Evolutionary conservation across 2,797 vertebrate species (phyloP), one percentile per base, ranked within the genome.

Genomic region (Melanotaenia maccullochi): DNA sequence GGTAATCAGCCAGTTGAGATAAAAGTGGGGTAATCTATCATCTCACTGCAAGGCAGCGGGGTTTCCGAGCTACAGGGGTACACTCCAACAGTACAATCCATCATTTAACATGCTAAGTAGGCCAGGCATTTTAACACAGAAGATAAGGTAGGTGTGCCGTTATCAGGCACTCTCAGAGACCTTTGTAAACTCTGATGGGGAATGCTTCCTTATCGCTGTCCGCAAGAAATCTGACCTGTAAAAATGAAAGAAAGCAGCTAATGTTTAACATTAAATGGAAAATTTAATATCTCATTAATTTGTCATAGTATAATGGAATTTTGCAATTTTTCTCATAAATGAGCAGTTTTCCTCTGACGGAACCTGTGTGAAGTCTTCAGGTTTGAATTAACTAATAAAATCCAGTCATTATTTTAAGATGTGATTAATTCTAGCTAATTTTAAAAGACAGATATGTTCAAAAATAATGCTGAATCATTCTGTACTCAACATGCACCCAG

Each of bases 101-200:
- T 93, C 92, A 93, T 93, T 85, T 88, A 85, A 83, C 85, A 85
- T 92, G 83, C 87, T 91, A 94, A 93, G 80, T 85, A 92, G 89
- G 83, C 72, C 32, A 75, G 79, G 85, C 81, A 67, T 85, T 92
- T 90, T 79, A 90, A 88, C 90, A 90, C 52, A 54, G 61, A 49
- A 86, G 92, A 91, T 91, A 93, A 90, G n/a, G 35, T 76, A 76
- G 86, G 79, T 70, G 70, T 38, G 42, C 71, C 51, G 79, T 89
- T 91, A 91, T 90, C 85, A 20, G 60, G 18, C 54, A 32, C 55
- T 78, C 76, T 81, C 68, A 49, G 75, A 88, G 80, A 86, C 82
- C 83, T 76, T 61, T 35, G 72, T 38, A 18, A 54, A 60, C 32
- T 0, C 73, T 47, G 71, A 75, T 40, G 57, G 71, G 68, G 68